Conservation (phyloP, 2,797 vertebrate genomes). For the Gadopsis marmoratus region DNA sequence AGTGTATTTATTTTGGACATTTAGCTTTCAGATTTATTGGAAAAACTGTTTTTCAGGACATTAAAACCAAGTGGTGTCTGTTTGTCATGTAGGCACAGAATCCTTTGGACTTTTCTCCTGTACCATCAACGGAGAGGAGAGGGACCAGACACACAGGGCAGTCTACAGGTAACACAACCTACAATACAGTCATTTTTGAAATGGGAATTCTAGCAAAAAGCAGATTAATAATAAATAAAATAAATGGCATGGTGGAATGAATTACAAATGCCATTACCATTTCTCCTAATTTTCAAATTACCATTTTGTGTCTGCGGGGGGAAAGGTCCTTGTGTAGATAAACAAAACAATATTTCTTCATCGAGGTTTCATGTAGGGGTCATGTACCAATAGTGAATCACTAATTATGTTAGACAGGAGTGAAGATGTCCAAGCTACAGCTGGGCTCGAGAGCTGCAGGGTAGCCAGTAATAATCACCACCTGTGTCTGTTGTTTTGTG, state of each 20-base stretch:
- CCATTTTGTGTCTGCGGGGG: background rate
- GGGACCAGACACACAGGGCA: conserved; percentile 96
- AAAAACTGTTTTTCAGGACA: background rate
- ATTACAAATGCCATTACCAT: background rate
- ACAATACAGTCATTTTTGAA: background rate
- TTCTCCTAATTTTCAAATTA: background rate
- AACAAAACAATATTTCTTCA: conserved; percentile 12
- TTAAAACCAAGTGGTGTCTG: conserved; percentile 4
- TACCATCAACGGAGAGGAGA: conserved; percentile 93
- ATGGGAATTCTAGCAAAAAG: background rate
- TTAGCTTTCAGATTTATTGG: background rate
- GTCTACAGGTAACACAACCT: conserved; percentile 92
- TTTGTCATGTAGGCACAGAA: conserved; percentile 90
- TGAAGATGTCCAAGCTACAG: conserved; percentile 43
- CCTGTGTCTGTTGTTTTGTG: conserved; percentile 37
- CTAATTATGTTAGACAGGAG: conserved; percentile 44
- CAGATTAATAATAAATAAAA: background rate
- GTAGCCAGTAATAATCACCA: conserved; percentile 41
- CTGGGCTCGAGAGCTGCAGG: conserved; percentile 34
- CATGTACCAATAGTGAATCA: conserved; percentile 23
- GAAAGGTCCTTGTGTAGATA: background rate
- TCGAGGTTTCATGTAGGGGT: background rate
- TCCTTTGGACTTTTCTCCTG: conserved; percentile 98
- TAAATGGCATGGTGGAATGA: background rate
- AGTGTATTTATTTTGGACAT: background rate